A percentile compares a stretch with the other conserved stretches of the same genome.
phyloP scores from a whole-genome alignment of 2,888 invertebrate genomes.

The Physocephala rufipes region DNA sequence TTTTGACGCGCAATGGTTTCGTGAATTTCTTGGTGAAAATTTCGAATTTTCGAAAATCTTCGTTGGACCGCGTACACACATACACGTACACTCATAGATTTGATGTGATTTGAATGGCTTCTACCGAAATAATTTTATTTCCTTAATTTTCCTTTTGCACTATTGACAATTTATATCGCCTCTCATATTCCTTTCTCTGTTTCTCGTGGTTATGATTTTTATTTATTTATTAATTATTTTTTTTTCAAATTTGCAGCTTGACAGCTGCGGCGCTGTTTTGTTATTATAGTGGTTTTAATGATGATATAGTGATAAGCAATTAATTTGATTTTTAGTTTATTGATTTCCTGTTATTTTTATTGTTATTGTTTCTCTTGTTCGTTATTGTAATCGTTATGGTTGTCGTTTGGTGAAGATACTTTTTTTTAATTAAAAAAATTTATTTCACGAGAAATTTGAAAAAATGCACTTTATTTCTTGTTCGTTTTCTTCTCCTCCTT shows the following conservation, averaged over 20 bases:
- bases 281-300: neutral
- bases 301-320: neutral
- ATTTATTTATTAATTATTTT: no score
- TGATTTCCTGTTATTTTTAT: neutral
- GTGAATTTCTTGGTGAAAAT: no score
- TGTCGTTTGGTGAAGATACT: slow-evolving; percentile 17
- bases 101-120: no score
- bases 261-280: neutral
- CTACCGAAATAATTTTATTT: no score
- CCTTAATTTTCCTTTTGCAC: no score
- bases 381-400: neutral
- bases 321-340: neutral
- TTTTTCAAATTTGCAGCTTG: neutral
- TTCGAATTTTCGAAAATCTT: no score
- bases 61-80: no score
- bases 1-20: no score
- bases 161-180: no score
- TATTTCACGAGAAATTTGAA: neutral
- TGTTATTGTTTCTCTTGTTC: neutral
- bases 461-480: no score
- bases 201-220: neutral
- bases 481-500: neutral
- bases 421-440: slow-evolving; percentile 3
- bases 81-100: no score
- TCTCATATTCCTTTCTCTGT: neutral